A percentile compares a stretch with the other conserved stretches of the same genome.
Conservation (phyloP, 2,113 vertebrate genomes). For the Jaculus jaculus region DNA sequence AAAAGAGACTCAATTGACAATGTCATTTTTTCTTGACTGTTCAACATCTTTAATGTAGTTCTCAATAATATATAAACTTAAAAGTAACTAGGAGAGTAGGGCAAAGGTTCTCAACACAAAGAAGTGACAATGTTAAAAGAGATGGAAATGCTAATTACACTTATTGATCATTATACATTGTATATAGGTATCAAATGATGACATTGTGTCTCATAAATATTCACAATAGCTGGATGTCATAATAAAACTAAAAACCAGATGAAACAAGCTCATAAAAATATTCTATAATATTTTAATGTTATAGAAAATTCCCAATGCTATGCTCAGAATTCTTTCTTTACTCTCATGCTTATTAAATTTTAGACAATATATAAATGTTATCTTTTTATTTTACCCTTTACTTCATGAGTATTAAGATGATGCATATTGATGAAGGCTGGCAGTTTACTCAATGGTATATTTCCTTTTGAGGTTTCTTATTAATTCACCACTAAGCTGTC, state of each 20-base stretch:
- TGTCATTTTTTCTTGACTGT: background rate
- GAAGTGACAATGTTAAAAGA: background rate
- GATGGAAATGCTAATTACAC: background rate
- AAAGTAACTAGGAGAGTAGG: too few relatives aligned
- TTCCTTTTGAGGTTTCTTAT: slow-evolving; percentile 30
- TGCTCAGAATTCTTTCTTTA: background rate
- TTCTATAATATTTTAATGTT: background rate
- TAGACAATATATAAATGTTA: background rate
- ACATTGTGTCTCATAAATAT: background rate
- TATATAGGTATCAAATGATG: background rate
- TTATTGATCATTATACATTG: background rate
- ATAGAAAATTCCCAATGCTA: background rate
- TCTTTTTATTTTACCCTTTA: background rate
- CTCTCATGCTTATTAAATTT: background rate
- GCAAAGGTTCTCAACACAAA: background rate
- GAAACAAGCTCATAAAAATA: background rate
- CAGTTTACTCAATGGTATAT: background rate
- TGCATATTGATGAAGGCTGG: background rate
- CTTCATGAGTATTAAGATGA: background rate
- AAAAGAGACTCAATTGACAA: background rate
- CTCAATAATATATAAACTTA: background rate
- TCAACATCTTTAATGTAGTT: slow-evolving; percentile 13
- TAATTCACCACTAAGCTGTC: slow-evolving; percentile 55
- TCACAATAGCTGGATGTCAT: background rate
- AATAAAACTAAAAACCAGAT: background rate